phyloP scores from a whole-genome alignment of 2,888 invertebrate species.

The Girardia tigrina region DNA sequence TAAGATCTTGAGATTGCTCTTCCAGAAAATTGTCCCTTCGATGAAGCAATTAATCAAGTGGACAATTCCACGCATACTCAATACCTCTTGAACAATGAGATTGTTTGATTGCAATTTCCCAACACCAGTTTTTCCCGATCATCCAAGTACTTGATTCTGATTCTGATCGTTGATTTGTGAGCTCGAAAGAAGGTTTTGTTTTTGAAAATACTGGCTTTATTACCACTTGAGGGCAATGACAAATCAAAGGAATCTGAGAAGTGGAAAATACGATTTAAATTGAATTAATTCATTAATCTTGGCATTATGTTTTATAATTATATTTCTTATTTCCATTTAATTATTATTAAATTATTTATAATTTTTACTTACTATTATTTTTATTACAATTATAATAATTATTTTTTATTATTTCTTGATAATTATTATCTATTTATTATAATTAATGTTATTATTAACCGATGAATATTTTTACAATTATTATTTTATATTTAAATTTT shows the following conservation, averaged over 20 bases:
- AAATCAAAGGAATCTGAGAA: not conserved
- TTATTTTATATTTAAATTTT: too few species aligned
- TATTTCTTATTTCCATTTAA: too few species aligned
- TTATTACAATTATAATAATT: too few species aligned
- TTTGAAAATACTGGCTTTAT: not conserved
- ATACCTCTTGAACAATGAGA: not conserved
- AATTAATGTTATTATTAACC: too few species aligned
- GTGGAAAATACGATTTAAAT: too few species aligned
- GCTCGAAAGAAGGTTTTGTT: not conserved
- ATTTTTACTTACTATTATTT: too few species aligned
- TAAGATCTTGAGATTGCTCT: constrained; percentile 64
- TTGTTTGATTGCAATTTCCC: not conserved
- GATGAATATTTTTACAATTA: too few species aligned
- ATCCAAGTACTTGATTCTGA: not conserved
- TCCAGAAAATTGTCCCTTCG: constrained; percentile 57
- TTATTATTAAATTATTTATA: too few species aligned
- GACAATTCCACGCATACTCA: not conserved
- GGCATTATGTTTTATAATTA: too few species aligned
- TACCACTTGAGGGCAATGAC: not conserved
- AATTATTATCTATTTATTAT: too few species aligned
- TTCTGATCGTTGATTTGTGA: not conserved
- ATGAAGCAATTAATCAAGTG: not conserved
- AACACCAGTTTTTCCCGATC: not conserved
- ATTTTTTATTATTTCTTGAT: too few species aligned
- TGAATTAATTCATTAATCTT: too few species aligned